Conservation (phyloP, 2,797 vertebrate species). For the Ctenopoma kingsleyae region DNA sequence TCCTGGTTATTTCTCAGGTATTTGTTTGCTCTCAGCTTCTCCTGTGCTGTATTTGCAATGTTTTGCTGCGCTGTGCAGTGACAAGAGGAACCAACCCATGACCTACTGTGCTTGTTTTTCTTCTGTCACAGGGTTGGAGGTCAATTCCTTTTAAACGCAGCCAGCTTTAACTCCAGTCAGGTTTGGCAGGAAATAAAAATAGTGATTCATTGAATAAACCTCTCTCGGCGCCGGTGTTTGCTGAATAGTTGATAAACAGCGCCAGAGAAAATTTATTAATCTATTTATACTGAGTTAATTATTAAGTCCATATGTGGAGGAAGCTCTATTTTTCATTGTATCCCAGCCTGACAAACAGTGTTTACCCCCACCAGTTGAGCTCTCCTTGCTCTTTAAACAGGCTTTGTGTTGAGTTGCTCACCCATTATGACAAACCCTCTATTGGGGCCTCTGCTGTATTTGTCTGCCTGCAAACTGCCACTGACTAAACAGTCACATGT, state of each 20-base stretch:
- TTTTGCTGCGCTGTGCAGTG: slow-evolving; percentile 67
- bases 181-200: slow-evolving; percentile 66
- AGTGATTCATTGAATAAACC: slow-evolving; percentile 58
- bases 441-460: slow-evolving; percentile 79
- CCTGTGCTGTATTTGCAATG: slow-evolving; percentile 49
- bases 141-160: slow-evolving; percentile 78
- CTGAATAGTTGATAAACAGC: slow-evolving; percentile 56
- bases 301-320: slow-evolving; percentile 73
- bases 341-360: slow-evolving; percentile 65
- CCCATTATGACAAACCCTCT: slow-evolving; percentile 81
- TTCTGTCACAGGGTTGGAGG: slow-evolving; percentile 73
- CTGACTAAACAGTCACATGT: slow-evolving; percentile 80
- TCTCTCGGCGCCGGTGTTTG: slow-evolving; percentile 27
- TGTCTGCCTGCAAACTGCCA: slow-evolving; percentile 79
- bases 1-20: slow-evolving; percentile 80
- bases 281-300: slow-evolving; percentile 72
- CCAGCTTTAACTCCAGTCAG: slow-evolving; percentile 57
- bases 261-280: slow-evolving; percentile 51
- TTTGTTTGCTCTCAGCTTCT: slow-evolving; percentile 74
- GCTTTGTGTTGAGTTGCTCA: slow-evolving; percentile 80
- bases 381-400: slow-evolving; percentile 79
- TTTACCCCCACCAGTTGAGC: slow-evolving; percentile 80
- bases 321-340: slow-evolving; percentile 66
- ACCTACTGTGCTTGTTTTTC: slow-evolving; percentile 82
- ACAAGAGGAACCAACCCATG: slow-evolving; percentile 77